A percentile compares a stretch with the other conserved stretches of the same genome.
These are phyloP conservation scores for Scaptomyza polygonia DNA, from an alignment of 2,888 invertebrate genomes.

Conservation along the genomic window DNA sequence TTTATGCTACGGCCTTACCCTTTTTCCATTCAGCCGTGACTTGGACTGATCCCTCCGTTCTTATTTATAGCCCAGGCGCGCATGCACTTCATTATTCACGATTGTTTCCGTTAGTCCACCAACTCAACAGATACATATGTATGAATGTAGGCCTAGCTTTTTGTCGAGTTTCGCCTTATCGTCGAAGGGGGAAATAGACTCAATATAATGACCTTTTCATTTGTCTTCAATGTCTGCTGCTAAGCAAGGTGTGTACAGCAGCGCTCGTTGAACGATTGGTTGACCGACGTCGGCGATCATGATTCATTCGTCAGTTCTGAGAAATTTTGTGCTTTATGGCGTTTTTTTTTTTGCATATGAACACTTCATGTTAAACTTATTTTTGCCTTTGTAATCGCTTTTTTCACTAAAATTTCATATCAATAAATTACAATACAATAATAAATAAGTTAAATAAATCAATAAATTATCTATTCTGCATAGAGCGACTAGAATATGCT, in stretches of 20 bases:
- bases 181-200: slow-evolving; percentile 58
- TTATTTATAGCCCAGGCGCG: slow-evolving; percentile 58
- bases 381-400: neutral
- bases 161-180: slow-evolving; percentile 18
- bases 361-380: slow-evolving; percentile 5
- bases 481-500: neutral
- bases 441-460: neutral
- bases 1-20: slow-evolving; percentile 3
- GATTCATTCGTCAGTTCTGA: slow-evolving; percentile 60
- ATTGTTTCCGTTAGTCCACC: slow-evolving; percentile 72
- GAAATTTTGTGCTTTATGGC: slow-evolving; percentile 39
- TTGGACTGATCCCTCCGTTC: slow-evolving; percentile 22
- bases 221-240: slow-evolving; percentile 19
- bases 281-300: slow-evolving; percentile 34
- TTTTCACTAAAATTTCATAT: slow-evolving; percentile 14
- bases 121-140: slow-evolving; percentile 21
- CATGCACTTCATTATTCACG: slow-evolving; percentile 71
- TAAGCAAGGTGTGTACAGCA: slow-evolving; percentile 58
- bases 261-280: slow-evolving; percentile 57
- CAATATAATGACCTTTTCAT: slow-evolving; percentile 62
- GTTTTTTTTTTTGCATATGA: slow-evolving; percentile 33
- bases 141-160: slow-evolving; percentile 3
- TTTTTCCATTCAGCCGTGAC: slow-evolving; percentile 65
- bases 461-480: neutral
- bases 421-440: slow-evolving; percentile 2